phyloP scores from a whole-genome alignment of 2,113 vertebrate genomes.

The Thalassoma bifasciatum region DNA sequence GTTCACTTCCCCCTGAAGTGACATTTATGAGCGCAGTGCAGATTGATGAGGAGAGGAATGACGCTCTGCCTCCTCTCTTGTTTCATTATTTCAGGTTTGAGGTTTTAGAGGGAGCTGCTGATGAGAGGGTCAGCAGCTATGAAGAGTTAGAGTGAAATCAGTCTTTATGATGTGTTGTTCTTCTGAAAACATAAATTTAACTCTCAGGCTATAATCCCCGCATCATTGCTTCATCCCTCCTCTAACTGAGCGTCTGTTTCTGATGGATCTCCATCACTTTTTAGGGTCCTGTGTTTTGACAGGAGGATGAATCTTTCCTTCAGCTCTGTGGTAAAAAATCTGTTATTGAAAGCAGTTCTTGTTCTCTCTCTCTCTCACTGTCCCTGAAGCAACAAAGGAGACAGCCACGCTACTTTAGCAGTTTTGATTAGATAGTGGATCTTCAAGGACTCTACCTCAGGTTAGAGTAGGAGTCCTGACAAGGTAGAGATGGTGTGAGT shows the following conservation, averaged over 20 bases:
- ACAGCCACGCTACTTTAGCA: too few species aligned
- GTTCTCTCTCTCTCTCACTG: conserved; percentile 1
- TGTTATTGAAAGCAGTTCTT: conserved; percentile 28
- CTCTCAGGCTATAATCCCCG: neutral
- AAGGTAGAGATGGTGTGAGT: too few species aligned
- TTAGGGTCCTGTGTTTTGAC: neutral
- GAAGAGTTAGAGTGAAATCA: conserved; percentile 26
- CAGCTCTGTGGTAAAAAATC: neutral
- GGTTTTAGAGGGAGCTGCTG: conserved; percentile 13
- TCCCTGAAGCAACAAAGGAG: neutral
- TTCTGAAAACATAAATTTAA: neutral
- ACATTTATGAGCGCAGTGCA: conserved; percentile 66
- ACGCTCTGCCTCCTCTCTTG: conserved; percentile 31
- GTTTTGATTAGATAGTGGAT: too few species aligned
- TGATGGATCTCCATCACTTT: neutral
- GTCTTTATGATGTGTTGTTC: conserved; percentile 31
- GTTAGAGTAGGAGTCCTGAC: too few species aligned
- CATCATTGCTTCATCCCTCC: neutral
- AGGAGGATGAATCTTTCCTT: neutral
- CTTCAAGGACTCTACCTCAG: too few species aligned
- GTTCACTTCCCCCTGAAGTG: conserved; percentile 66
- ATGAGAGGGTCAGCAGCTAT: conserved; percentile 13
- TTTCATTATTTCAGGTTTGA: conserved; percentile 42
- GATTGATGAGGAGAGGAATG: conserved; percentile 58
- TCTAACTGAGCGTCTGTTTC: neutral